Evolutionary conservation across 2,797 vertebrate species (phyloP).

Genomic region (Pangasius sanitwongsei): DNA sequence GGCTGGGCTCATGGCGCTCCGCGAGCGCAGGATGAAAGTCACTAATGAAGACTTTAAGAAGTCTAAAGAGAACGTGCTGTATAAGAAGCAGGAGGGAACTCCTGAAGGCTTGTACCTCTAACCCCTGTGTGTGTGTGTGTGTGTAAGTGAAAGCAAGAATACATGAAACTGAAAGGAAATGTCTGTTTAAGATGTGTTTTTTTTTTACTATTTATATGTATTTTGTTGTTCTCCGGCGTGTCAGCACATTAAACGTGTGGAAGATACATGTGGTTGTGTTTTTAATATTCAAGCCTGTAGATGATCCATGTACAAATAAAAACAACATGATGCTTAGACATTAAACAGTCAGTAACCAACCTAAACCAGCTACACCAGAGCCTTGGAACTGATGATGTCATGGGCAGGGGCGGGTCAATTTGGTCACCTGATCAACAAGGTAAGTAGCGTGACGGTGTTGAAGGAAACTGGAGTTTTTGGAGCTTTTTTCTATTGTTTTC

Average conservation of each 20-base stretch:
- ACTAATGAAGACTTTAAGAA: constrained; percentile 99
- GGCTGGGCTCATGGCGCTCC: constrained; percentile 93
- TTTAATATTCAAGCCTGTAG: background rate
- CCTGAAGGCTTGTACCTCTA: constrained; percentile 93
- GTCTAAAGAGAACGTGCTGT: constrained; percentile 97
- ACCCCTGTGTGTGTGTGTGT: background rate
- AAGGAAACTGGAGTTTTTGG: background rate
- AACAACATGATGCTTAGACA: background rate
- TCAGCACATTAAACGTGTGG: background rate
- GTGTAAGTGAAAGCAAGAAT: background rate
- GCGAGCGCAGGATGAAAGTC: constrained; percentile 97
- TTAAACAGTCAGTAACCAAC: background rate
- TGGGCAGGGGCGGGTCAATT: background rate
- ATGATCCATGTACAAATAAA: background rate
- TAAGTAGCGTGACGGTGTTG: background rate
- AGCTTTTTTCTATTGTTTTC: background rate
- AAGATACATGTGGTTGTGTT: background rate
- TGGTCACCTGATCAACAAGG: background rate
- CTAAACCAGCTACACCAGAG: background rate
- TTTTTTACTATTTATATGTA: background rate
- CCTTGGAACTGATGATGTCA: background rate
- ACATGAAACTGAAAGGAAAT: background rate
- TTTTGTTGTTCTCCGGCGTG: background rate
- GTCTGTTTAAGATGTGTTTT: background rate
- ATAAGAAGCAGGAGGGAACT: constrained; percentile 98